A percentile compares a stretch with the other conserved stretches of the same genome.
Evolutionary conservation across 2,888 invertebrate genomes (phyloP).

Genomic region (Drosophila putrida): DNA sequence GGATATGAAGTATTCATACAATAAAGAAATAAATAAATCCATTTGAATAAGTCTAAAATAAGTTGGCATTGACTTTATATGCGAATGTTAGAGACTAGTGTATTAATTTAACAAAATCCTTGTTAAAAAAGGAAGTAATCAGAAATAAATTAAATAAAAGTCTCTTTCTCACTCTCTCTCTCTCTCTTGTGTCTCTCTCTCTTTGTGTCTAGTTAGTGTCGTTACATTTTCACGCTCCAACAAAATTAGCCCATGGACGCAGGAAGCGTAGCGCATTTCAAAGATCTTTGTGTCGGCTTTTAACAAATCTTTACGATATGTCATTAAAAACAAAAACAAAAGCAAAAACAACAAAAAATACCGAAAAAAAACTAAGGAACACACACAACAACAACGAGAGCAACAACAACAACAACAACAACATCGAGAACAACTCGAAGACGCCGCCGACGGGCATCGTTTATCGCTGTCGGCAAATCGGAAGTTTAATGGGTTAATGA

Average conservation of each 20-base stretch:
- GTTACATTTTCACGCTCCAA: conserved; percentile 65
- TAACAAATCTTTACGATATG: conserved; percentile 81
- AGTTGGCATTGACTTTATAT: too few species aligned
- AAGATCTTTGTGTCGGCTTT: conserved; percentile 74
- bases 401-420: conserved; percentile 11
- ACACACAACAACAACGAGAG: conserved; percentile 17
- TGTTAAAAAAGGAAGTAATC: too few species aligned
- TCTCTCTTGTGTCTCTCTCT: not conserved
- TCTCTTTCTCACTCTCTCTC: not conserved
- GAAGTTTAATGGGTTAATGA: conserved; percentile 81
- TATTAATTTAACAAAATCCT: too few species aligned
- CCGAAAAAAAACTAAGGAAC: conserved; percentile 18
- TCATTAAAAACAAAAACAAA: conserved; percentile 67
- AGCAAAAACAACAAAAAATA: conserved; percentile 20
- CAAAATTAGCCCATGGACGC: conserved; percentile 64
- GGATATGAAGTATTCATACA: too few species aligned
- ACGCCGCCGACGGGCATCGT: conserved; percentile 57
- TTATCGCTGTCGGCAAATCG: conserved; percentile 82
- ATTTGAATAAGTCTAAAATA: too few species aligned
- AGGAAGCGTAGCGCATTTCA: conserved; percentile 73
- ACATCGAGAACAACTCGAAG: conserved; percentile 20
- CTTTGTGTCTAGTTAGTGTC: conserved; percentile 15
- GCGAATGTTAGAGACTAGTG: too few species aligned
- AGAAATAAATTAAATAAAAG: too few species aligned
- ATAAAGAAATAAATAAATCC: too few species aligned